Evolutionary conservation across 1,140 invertebrate species (phyloP), one percentile per base, ranked within the genome.

Genomic region (Hycleus phaleratus): DNA sequence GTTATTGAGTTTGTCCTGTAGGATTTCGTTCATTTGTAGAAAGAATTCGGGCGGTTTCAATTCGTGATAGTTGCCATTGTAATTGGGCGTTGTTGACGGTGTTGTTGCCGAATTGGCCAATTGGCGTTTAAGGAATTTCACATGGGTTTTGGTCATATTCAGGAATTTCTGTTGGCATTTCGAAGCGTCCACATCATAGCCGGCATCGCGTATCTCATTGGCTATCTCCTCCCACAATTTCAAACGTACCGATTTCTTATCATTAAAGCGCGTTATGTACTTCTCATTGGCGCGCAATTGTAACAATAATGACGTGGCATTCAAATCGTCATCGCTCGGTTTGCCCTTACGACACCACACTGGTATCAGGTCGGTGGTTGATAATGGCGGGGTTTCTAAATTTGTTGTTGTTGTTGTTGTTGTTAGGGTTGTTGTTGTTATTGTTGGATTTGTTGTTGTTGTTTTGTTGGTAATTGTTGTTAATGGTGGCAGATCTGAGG

Each of bases 151-250:
- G 3, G 50, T 26, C 40, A 52, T 44, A 43, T 43, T 43, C 10
- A 25, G 2, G 12, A 52, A 52, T 26, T 52, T 52, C 18, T 52
- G 50, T 7, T 40, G 12, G 32, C 50, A 52, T 43, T 52, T 52
- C 0, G 11, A 4, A 7, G 5, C 50, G 12, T 52, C 50, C 4
- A 52, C 50, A n/a, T 52, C 50, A 26, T 44, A 52, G 24, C 50
- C 50, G 1, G 18, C 50, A 4, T n/a, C 11, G 3, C 40, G 39
- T n/a, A 52, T 52, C 7, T 52, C 50, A 12, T 18, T 43, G 11
- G 50, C 50, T n/a, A 52, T 43, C 32, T 52, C 50, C 12, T 52
- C 50, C 50, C 50, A 52, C 40, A 52, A 11, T 11, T 52, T 52
- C 24, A 44, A 44, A 9, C 38, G 26, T 43, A 44, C 24, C 9